A percentile compares a stretch with the other conserved stretches of the same genome.
Conservation (phyloP, 2,888 invertebrate genomes). For the Drosophila multiciliata region DNA sequence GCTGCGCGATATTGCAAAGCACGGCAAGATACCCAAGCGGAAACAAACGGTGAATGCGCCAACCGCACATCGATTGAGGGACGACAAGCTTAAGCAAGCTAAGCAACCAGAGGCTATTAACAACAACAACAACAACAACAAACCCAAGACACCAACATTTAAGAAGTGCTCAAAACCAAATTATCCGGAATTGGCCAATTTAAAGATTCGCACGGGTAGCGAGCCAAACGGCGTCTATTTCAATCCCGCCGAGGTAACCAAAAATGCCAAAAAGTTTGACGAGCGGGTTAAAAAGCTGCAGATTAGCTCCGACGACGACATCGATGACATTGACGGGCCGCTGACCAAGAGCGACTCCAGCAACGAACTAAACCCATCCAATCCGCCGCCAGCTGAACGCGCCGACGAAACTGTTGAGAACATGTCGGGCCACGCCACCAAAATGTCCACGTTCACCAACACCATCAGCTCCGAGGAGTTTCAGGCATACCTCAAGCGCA, state of each 20-base stretch:
- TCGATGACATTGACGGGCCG: slow-evolving; percentile 84
- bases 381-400: neutral
- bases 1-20: slow-evolving; percentile 64
- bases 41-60: slow-evolving; percentile 57
- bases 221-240: slow-evolving; percentile 77
- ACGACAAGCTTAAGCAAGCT: slow-evolving; percentile 15
- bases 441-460: slow-evolving; percentile 80
- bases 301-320: slow-evolving; percentile 83
- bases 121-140: slow-evolving; percentile 30
- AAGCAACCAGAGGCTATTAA: slow-evolving; percentile 47
- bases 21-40: slow-evolving; percentile 63
- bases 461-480: slow-evolving; percentile 85
- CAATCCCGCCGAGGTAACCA: slow-evolving; percentile 84
- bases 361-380: slow-evolving; percentile 74
- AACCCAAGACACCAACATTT: slow-evolving; percentile 68
- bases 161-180: slow-evolving; percentile 84
- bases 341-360: slow-evolving; percentile 83
- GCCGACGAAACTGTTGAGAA: neutral
- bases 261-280: slow-evolving; percentile 85
- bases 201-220: slow-evolving; percentile 84
- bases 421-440: slow-evolving; percentile 9
- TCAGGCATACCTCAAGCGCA: slow-evolving; percentile 83
- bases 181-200: slow-evolving; percentile 84
- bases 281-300: slow-evolving; percentile 83
- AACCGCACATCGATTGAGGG: slow-evolving; percentile 8